Base-by-base conservation (phyloP, 2,888 invertebrate species). In the Rhingia rostrata region DNA sequence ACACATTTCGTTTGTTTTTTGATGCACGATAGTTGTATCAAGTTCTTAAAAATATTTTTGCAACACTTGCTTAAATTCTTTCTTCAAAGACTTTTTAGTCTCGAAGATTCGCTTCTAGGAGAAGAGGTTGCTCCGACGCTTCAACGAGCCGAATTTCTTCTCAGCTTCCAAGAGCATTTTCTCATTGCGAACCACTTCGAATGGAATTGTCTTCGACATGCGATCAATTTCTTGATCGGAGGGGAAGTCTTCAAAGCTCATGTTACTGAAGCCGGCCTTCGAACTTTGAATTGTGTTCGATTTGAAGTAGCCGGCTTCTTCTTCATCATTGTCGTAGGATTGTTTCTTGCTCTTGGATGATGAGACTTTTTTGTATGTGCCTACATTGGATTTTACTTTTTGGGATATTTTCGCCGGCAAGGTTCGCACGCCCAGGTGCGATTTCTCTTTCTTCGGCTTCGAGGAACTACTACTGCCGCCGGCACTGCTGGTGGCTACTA, bases 201-300 rank as follows among this genome's bases (percentile, higher is more conserved):
- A 95, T 0, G 94, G 94, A 61, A 93, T 92, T n/a, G 92, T 91
- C 78, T 89, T 88, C 14, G 90, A 89, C 86, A 89, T 88, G 39
- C 90, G 89, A 87, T 91, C 91, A 77, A 91, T 90, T 79, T 93
- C 93, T 87, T 95, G 95, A 87, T 95, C 95, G 33, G 94, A 94
- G 2, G 94, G 94, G 88, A 95, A 95, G 90, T 95, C 95, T 89
- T 95, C 95, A 87, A 95, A 95, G 88, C 95, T 95, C 94, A 95
- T 94, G 87, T 95, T 95, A 88, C 94, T 95, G 88, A 95, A 95
- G 4, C 95, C 94, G 6, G 93, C 93, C 83, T 93, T 92, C 2
- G 90, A 90, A 80, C 89, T 91, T 70, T 91, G 90, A 83, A 91
- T 91, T 22, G 90, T 90, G 78, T 91, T 91, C 4, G 92, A 91